These are phyloP conservation scores for Cryptus armator DNA, from an alignment of 2,888 invertebrate species.

Conservation along the genomic window DNA sequence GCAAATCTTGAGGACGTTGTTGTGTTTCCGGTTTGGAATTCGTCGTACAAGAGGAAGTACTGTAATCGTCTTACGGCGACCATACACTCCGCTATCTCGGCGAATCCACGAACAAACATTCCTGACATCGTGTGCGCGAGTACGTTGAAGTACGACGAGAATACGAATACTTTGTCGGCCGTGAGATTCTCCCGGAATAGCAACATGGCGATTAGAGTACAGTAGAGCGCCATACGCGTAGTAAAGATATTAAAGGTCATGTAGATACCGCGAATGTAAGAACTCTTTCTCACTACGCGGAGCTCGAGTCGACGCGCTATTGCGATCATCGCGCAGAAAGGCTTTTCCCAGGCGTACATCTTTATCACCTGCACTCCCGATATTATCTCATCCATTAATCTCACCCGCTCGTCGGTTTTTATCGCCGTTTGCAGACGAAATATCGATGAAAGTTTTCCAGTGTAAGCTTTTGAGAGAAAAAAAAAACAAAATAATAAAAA, in stretches of 20 bases:
- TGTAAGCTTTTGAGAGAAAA: constrained; percentile 77
- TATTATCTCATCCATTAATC: constrained; percentile 92
- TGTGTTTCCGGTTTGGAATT: constrained; percentile 73
- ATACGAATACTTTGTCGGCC: constrained; percentile 89
- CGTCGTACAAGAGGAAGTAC: constrained; percentile 84
- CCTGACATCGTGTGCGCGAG: constrained; percentile 87
- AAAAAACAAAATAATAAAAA: not conserved
- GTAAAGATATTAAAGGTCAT: constrained; percentile 93
- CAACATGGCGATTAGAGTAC: constrained; percentile 90
- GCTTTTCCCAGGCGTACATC: constrained; percentile 93
- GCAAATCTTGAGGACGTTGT: constrained; percentile 56
- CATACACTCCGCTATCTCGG: constrained; percentile 87
- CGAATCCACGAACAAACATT: constrained; percentile 87
- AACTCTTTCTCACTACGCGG: constrained; percentile 88
- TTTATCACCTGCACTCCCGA: constrained; percentile 91
- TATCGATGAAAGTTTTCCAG: constrained; percentile 83
- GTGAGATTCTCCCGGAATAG: constrained; percentile 89
- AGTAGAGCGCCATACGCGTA: constrained; percentile 92
- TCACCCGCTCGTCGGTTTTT: constrained; percentile 90
- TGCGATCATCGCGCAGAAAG: constrained; percentile 89
- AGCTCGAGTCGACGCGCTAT: constrained; percentile 86
- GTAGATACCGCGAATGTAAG: constrained; percentile 89
- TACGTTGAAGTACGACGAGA: constrained; percentile 87
- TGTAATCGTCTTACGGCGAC: constrained; percentile 86
- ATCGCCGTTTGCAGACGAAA: constrained; percentile 87